Percentiles rank a stretch among this genome's conserved stretches.
Evolutionary conservation across 2,888 invertebrate species (phyloP).

Genomic region (Drosophila cognata): DNA sequence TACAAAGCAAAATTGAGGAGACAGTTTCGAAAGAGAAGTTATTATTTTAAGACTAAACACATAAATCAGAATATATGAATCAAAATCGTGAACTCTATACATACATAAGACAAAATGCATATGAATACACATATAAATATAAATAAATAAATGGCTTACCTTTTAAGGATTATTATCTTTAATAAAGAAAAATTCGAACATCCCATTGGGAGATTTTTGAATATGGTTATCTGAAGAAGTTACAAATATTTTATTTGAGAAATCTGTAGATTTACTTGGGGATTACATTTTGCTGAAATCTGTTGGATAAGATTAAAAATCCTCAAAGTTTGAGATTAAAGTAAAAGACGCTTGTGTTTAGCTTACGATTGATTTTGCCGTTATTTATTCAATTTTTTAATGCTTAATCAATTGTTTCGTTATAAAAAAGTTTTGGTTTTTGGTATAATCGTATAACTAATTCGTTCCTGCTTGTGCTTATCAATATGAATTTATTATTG

Average conservation of each 20-base stretch:
- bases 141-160: conserved; percentile 29
- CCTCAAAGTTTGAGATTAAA: background rate
- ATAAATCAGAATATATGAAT: conserved; percentile 6
- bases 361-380: conserved; percentile 5
- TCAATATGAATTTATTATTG: conserved; percentile 7
- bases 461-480: conserved; percentile 29
- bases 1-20: conserved; percentile 6
- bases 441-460: conserved; percentile 63
- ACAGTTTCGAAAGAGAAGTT: background rate
- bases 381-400: conserved; percentile 29
- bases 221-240: background rate
- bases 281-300: background rate
- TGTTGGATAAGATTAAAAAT: background rate
- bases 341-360: background rate
- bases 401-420: conserved; percentile 21
- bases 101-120: conserved; percentile 23
- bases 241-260: background rate
- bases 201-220: background rate
- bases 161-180: conserved; percentile 40
- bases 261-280: background rate
- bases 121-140: conserved; percentile 29
- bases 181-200: conserved; percentile 48
- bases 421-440: conserved; percentile 49
- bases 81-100: conserved; percentile 13
- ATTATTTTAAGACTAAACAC: conserved; percentile 12